Evolutionary conservation across 2,888 invertebrate species (phyloP), one percentile per base, ranked within the genome.

Genomic region (Vanessa cardui): DNA sequence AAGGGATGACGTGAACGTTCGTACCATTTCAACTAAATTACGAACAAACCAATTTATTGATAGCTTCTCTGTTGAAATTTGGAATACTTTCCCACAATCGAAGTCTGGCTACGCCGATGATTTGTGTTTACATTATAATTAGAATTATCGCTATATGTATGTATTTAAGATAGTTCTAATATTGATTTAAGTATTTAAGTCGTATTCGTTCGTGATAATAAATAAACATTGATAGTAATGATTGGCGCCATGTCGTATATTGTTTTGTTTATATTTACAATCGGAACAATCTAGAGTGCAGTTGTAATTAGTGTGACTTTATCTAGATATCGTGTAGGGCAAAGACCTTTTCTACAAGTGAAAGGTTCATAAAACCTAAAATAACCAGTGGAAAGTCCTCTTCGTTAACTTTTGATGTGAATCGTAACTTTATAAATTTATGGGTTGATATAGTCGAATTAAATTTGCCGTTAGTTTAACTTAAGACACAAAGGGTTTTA

Each of bases 141-240:
- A 5, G 12, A 56, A 7, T 62, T 59, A 68, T 62, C 50, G 12
- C 46, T 64, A 21, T n/a, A 12, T 9, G 49, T 62, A 62, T 59
- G 59, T 65, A 21, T 62, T 65, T 49, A 45, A 62, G 49, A 47
- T 68, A 58, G 49, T 58, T 62, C 60, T 56, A 71, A 65, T 61
- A 61, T 66, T 66, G 54, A 54, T 21, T 26, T 54, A 47, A 54
- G 46, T 31, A 15, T 60, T 31, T 45, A 64, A 47, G 4, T 33
- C 33, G 50, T 64, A 46, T 18, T 45, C 31, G 20, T 47, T 45
- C n/a, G 60, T 52, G n/a, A 52, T 52, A 18, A 21, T 52, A 60
- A 54, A 54, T 54, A 66, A 64, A 60, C n/a, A 33, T 15, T 47
- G 46, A 65, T 46, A 54, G 52, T 44, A 49, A n/a, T 18, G 12